Conservation (phyloP, 2,113 vertebrate species). For the Sinocyclocheilus rhinocerous region DNA sequence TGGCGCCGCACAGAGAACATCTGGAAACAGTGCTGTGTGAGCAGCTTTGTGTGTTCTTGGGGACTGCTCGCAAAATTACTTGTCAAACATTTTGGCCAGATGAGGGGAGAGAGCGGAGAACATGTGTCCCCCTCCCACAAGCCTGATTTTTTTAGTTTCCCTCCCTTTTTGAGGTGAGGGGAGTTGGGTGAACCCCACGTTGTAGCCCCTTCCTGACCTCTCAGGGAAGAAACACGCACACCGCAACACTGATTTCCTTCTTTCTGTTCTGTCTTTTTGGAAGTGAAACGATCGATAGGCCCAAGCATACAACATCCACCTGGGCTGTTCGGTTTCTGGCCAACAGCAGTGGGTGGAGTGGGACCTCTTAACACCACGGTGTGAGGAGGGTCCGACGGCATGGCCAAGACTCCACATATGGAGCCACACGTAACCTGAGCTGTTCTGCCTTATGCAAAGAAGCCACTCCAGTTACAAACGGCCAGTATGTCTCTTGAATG, state of each 20-base stretch:
- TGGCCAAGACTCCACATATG: conserved; percentile 15
- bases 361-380: neutral
- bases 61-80: conserved; percentile 61
- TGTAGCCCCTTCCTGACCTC: conserved; percentile 5
- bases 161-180: conserved; percentile 7
- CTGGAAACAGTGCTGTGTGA: conserved; percentile 69
- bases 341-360: neutral
- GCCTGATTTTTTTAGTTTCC: neutral
- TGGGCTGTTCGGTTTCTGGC: conserved; percentile 18
- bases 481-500: neutral
- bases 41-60: conserved; percentile 56
- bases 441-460: neutral
- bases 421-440: conserved; percentile 7
- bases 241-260: neutral
- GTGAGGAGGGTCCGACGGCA: neutral
- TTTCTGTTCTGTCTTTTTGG: neutral
- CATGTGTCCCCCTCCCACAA: conserved; percentile 33
- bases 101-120: conserved; percentile 35
- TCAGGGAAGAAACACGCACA: neutral
- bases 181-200: conserved; percentile 21
- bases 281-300: neutral
- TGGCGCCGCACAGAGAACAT: conserved; percentile 62
- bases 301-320: neutral
- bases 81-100: conserved; percentile 63
- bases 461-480: conserved; percentile 6